A percentile compares a stretch with the other conserved stretches of the same genome.
phyloP scores from a whole-genome alignment of 1,140 invertebrate genomes.

The Agrypnia vestita region DNA sequence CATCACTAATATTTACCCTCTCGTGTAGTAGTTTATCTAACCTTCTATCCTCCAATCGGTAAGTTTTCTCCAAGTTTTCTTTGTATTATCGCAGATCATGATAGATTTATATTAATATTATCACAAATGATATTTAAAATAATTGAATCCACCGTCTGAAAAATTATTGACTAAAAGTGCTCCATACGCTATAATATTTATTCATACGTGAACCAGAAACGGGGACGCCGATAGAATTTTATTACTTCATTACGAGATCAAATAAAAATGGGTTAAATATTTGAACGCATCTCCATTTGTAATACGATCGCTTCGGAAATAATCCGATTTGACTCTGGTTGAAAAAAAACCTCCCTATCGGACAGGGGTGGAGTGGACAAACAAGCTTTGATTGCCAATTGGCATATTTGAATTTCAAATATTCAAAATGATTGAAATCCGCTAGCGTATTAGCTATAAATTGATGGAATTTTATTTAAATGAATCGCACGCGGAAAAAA shows the following conservation, averaged over 20 bases:
- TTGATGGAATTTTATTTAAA: neutral
- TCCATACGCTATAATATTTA: too few relatives aligned
- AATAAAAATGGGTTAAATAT: conserved; percentile 60
- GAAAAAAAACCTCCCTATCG: conserved; percentile 3
- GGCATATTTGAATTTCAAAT: conserved; percentile 48
- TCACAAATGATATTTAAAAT: too few relatives aligned
- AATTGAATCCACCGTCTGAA: too few relatives aligned
- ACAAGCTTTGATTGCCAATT: conserved; percentile 47
- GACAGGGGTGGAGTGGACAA: conserved; percentile 40
- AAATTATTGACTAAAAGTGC: too few relatives aligned
- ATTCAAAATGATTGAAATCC: conserved; percentile 26
- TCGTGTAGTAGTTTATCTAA: too few relatives aligned
- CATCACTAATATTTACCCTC: too few relatives aligned
- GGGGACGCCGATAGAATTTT: conserved; percentile 50
- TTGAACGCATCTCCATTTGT: conserved; percentile 56
- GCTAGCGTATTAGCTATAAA: conserved; percentile 7
- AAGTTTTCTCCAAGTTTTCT: too few relatives aligned
- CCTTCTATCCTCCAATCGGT: too few relatives aligned
- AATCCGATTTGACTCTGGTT: neutral
- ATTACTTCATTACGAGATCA: conserved; percentile 55
- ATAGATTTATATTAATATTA: too few relatives aligned
- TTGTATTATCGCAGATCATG: too few relatives aligned
- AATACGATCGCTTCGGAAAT: conserved; percentile 43
- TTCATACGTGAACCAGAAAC: too few relatives aligned
- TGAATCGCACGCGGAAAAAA: too few relatives aligned